Percentiles rank a stretch among this genome's conserved stretches.
phyloP scores from a whole-genome alignment of 2,113 vertebrate species.

The Sialia sialis region DNA sequence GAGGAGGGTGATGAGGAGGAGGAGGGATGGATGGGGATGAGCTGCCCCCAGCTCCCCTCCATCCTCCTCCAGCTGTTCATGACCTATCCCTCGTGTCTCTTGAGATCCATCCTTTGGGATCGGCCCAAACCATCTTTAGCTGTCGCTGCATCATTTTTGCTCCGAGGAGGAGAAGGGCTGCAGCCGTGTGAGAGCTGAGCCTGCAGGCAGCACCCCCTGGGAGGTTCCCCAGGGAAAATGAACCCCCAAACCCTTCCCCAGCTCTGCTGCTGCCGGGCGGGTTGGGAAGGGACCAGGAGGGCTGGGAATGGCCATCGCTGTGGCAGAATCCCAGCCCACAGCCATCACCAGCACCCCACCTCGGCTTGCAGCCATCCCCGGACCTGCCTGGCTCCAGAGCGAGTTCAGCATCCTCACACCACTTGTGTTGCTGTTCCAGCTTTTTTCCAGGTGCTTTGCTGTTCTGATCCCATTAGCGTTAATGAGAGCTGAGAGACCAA shows the following conservation, averaged over 20 bases:
- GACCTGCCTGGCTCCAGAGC: neutral
- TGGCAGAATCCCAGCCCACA: rapidly evolving
- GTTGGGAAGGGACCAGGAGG: neutral
- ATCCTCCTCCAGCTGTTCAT: neutral
- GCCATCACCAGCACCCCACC: rapidly evolving
- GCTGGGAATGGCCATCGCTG: neutral
- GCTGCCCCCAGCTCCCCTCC: rapidly evolving
- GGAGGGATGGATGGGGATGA: neutral
- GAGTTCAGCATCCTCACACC: neutral
- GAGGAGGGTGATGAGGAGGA: neutral
- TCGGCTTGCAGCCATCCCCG: neutral
- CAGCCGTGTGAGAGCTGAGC: neutral
- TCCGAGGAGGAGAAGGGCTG: neutral
- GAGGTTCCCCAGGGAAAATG: neutral
- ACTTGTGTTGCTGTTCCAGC: neutral
- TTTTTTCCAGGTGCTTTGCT: neutral
- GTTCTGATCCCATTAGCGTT: neutral
- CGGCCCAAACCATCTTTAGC: rapidly evolving
- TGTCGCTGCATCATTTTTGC: rapidly evolving
- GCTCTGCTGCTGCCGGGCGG: rapidly evolving
- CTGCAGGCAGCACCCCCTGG: rapidly evolving
- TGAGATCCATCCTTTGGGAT: neutral
- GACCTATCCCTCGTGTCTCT: neutral
- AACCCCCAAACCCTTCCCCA: rapidly evolving
- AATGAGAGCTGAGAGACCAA: neutral